These are phyloP conservation scores for Cuculus canorus DNA, from an alignment of 2,797 vertebrate genomes.

Conservation along the genomic window DNA sequence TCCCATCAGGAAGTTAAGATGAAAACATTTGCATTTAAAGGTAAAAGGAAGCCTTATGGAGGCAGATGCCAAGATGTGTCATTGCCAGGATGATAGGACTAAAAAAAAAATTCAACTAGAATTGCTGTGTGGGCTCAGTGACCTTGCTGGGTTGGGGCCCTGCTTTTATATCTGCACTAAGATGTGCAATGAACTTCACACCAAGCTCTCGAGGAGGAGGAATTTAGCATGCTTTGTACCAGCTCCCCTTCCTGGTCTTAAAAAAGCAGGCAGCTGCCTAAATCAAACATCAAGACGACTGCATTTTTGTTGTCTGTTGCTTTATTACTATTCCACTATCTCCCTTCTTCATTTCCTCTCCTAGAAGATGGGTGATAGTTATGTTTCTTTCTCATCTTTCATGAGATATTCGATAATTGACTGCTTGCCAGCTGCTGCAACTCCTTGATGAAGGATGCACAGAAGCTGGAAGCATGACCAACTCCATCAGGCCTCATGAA, in stretches of 20 bases:
- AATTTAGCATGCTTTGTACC: background rate
- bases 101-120: background rate
- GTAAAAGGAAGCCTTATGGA: background rate
- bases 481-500: background rate
- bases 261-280: conserved; percentile 11
- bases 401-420: background rate
- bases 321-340: conserved; percentile 1
- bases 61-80: background rate
- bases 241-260: background rate
- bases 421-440: background rate
- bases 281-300: background rate
- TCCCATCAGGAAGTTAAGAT: background rate
- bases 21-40: background rate
- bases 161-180: background rate
- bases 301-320: background rate
- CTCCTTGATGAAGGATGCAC: background rate
- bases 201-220: background rate
- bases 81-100: background rate
- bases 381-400: background rate
- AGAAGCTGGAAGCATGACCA: background rate
- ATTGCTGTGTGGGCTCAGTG: background rate
- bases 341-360: background rate
- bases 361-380: background rate
- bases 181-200: conserved; percentile 11
- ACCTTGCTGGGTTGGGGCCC: background rate